Evolutionary conservation across 35 echinoderm and acorn worm genomes (phyloP).

Genomic region (Heliocidaris tuberculata): DNA sequence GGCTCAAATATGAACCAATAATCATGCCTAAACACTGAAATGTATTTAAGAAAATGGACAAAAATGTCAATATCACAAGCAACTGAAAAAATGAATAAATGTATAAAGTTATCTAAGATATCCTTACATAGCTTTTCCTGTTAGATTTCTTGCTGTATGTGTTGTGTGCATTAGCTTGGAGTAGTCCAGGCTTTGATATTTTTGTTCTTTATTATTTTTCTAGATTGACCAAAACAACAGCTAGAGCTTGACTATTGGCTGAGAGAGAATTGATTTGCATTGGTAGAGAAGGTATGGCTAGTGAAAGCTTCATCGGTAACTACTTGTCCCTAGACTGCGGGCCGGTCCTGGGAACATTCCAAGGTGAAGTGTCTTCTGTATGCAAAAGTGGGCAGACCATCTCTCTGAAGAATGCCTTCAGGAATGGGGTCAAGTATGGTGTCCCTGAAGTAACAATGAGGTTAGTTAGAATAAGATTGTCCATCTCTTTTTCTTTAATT

Average conservation of each 20-base stretch:
- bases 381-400: slow-evolving; percentile 81
- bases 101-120: no score
- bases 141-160: no score
- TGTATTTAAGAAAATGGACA: no score
- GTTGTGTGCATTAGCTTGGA: no score
- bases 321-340: slow-evolving; percentile 90
- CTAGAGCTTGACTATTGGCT: background rate
- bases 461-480: slow-evolving; percentile 31
- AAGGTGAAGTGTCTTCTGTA: slow-evolving; percentile 82
- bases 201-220: background rate
- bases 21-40: no score
- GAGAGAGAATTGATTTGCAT: background rate
- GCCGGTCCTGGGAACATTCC: slow-evolving; percentile 84
- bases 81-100: no score
- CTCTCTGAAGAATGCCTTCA: slow-evolving; percentile 72
- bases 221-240: background rate
- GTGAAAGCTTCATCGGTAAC: slow-evolving; percentile 78
- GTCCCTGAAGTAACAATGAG: slow-evolving; percentile 91
- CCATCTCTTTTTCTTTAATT: background rate
- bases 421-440: slow-evolving; percentile 89
- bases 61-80: no score
- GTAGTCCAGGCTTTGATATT: no score
- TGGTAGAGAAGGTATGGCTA: slow-evolving; percentile 56
- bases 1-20: no score
- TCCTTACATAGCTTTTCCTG: no score